Evolutionary conservation across 2,888 invertebrate genomes (phyloP).

Genomic region (Volucella zonaria): DNA sequence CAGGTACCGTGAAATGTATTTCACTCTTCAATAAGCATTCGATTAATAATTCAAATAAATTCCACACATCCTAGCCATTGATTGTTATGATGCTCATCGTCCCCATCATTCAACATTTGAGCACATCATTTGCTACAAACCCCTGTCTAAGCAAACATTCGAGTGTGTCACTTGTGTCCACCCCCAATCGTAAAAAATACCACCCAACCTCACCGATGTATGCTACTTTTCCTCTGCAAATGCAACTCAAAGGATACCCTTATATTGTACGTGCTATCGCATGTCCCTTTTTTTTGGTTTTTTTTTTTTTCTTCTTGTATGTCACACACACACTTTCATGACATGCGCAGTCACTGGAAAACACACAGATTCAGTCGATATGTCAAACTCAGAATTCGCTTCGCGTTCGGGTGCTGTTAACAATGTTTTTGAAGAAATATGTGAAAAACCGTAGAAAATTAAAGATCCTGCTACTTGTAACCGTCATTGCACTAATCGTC

Average conservation of each 20-base stretch:
- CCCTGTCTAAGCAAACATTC: slow-evolving; percentile 56
- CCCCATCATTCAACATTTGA: slow-evolving; percentile 48
- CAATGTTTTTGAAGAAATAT: slow-evolving; percentile 82
- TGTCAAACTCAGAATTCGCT: slow-evolving; percentile 68
- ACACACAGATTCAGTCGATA: slow-evolving; percentile 60
- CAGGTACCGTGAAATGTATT: slow-evolving; percentile 45
- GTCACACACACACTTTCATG: slow-evolving; percentile 34
- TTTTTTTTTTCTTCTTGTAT: not conserved
- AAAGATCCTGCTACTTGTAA: slow-evolving; percentile 79
- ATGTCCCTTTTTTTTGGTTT: not conserved
- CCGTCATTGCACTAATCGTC: slow-evolving; percentile 79
- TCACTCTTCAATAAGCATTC: slow-evolving; percentile 62
- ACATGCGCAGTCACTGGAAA: slow-evolving; percentile 68
- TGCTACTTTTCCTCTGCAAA: slow-evolving; percentile 9
- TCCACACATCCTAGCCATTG: slow-evolving; percentile 63
- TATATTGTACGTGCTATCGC: not conserved
- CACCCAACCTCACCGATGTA: not conserved
- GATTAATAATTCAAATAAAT: slow-evolving; percentile 65
- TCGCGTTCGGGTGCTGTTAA: slow-evolving; percentile 68
- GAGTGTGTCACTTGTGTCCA: not conserved
- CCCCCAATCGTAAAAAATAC: not conserved
- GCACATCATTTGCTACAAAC: slow-evolving; percentile 22
- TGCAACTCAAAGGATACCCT: slow-evolving; percentile 39
- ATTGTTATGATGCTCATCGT: slow-evolving; percentile 60
- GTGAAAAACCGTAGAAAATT: slow-evolving; percentile 82